phyloP scores from a whole-genome alignment of 2,113 vertebrate genomes.

The Pteruthius melanotis region DNA sequence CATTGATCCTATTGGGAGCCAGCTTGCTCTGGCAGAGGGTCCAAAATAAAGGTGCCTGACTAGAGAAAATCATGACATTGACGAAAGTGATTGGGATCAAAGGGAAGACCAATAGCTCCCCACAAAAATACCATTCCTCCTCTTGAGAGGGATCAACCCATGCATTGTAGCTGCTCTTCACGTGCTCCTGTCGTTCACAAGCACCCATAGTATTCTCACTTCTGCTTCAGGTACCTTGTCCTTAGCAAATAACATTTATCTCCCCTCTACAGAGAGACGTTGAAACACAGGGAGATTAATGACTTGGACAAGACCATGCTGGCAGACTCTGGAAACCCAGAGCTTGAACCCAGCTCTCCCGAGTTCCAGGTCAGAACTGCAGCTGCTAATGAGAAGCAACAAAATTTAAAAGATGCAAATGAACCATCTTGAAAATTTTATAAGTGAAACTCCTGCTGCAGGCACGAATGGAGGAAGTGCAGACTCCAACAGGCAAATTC shows the following conservation, averaged over 20 bases:
- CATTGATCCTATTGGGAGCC: neutral
- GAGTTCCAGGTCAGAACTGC: neutral
- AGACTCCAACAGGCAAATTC: slow-evolving; percentile 60
- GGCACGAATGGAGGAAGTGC: slow-evolving; percentile 44
- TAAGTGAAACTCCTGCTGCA: slow-evolving; percentile 16
- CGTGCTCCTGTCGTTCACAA: neutral
- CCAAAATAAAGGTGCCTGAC: neutral
- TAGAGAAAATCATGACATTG: neutral
- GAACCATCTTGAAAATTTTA: neutral
- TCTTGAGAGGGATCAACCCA: neutral
- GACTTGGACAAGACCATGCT: neutral
- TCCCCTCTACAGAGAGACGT: neutral
- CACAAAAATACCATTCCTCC: neutral
- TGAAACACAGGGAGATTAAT: neutral
- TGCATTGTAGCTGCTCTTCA: neutral
- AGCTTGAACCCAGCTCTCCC: neutral
- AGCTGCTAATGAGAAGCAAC: slow-evolving; percentile 14
- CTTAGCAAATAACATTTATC: neutral
- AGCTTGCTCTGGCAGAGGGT: neutral
- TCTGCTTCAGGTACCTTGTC: neutral
- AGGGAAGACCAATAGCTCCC: neutral
- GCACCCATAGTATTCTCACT: neutral
- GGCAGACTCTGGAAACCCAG: neutral
- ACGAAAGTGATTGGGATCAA: neutral
- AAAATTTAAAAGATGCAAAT: slow-evolving; percentile 41